Evolutionary conservation across 1,140 invertebrate genomes (phyloP).

Genomic region (Gonatopus flavifemur): DNA sequence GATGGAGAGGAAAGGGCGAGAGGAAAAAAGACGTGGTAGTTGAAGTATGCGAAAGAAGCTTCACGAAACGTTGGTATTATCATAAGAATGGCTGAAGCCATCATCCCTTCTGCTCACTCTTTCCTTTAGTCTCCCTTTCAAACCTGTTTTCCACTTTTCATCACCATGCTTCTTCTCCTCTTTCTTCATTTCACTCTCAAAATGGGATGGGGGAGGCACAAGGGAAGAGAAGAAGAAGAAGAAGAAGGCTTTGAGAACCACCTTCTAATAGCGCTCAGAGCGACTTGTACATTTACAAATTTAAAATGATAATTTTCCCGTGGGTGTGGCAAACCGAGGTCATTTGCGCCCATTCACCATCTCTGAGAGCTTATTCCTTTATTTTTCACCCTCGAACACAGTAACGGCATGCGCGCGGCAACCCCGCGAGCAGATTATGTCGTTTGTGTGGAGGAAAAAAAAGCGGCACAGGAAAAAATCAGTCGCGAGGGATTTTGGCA

Average conservation of each 20-base stretch:
- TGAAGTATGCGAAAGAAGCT: conserved; percentile 28
- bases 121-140: conserved; percentile 11
- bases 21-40: conserved; percentile 14
- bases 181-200: too few species aligned
- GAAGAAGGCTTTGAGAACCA: conserved; percentile 11
- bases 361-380: conserved; percentile 16
- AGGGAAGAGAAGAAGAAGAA: too few species aligned
- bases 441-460: too few species aligned
- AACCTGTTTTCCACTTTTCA: conserved; percentile 9
- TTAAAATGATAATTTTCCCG: conserved; percentile 44
- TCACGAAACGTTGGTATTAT: conserved; percentile 41
- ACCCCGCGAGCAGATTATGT: conserved; percentile 20
- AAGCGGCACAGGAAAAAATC: too few species aligned
- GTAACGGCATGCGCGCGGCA: not conserved
- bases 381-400: conserved; percentile 9
- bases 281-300: conserved; percentile 46
- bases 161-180: not conserved
- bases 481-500: conserved; percentile 13
- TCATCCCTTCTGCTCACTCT: conserved; percentile 35
- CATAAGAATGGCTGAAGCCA: conserved; percentile 45
- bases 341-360: conserved; percentile 36
- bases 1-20: conserved; percentile 15
- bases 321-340: conserved; percentile 34
- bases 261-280: conserved; percentile 34
- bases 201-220: too few species aligned